Evolutionary conservation across 2,888 invertebrate species (phyloP).

Genomic region (Perizoma flavofasciatum): DNA sequence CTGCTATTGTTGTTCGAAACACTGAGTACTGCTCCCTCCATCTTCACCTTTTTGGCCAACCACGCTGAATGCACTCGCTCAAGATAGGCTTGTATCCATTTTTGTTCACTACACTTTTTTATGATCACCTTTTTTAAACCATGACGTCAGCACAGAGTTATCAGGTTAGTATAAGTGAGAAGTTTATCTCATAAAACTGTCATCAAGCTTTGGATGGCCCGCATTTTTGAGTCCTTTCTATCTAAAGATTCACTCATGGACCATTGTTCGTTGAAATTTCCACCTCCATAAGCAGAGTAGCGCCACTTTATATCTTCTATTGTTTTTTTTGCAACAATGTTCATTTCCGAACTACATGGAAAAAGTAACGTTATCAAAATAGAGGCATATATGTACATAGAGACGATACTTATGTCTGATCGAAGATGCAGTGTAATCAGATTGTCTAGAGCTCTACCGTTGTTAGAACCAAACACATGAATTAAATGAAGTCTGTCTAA

Average conservation of each 20-base stretch:
- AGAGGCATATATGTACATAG: background rate
- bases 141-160: slow-evolving; percentile 18
- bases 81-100: slow-evolving; percentile 70
- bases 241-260: slow-evolving; percentile 22
- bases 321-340: slow-evolving; percentile 33
- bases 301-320: slow-evolving; percentile 35
- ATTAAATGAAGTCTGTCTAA: slow-evolving; percentile 28
- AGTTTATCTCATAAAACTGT: slow-evolving; percentile 30
- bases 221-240: slow-evolving; percentile 32
- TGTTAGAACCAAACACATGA: slow-evolving; percentile 26
- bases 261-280: slow-evolving; percentile 31
- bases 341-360: slow-evolving; percentile 36
- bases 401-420: slow-evolving; percentile 27
- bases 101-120: slow-evolving; percentile 42
- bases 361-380: slow-evolving; percentile 14
- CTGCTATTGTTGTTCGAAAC: slow-evolving; percentile 73
- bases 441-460: slow-evolving; percentile 12
- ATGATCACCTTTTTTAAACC: slow-evolving; percentile 37
- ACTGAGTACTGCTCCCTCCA: slow-evolving; percentile 82
- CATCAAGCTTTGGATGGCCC: slow-evolving; percentile 23
- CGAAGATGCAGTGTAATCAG: background rate
- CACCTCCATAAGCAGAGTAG: slow-evolving; percentile 37
- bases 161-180: slow-evolving; percentile 1
- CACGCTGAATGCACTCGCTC: slow-evolving; percentile 47
- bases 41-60: slow-evolving; percentile 45